Evolutionary conservation across 2,888 invertebrate species (phyloP), one percentile per base, ranked within the genome.

Genomic region (Drosophila colorata): DNA sequence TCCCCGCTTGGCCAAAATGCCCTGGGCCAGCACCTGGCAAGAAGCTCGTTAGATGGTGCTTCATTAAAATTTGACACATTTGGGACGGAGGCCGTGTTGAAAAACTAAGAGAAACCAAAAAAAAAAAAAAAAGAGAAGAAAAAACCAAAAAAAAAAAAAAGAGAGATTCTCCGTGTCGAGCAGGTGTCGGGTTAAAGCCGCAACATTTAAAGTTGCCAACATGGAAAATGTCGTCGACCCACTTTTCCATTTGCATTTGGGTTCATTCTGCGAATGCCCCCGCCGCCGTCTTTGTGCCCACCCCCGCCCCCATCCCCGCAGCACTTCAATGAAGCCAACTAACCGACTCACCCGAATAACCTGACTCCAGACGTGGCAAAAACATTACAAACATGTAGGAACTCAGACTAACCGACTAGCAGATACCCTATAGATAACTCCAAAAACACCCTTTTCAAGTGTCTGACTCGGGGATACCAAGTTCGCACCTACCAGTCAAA

Each of bases 11-110:
- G 38, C 18, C 37, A 18, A 40, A 51, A 38, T 16, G 37, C 14
- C 33, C 38, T 37, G 65, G 46, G 47, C 46, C 11, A 41, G 53
- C 47, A 69, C 41, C 37, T 48, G 43, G 53, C 43, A 41, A 59
- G 55, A 46, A 78, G 87, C 87, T 83, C 87, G 87, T 83, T 83
- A 83, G 87, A 69, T 58, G 63, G 69, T 66, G 82, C 69, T 83
- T 83, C 83, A 83, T 83, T 83, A 83, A 83, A 83, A 83, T 85
- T 87, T 79, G 80, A 83, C 83, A 83, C 77, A 81, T 80, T 77
- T 65, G 80, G 65, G 46, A 53, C 59, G 43, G 23, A 43, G 43
- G 23, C 33, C 53, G 53, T 52, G 52, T 40, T 52, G 31, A 52
- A 52, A 52, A 52, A 31, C 31, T n/a, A 18, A 41, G 28, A n/a